Evolutionary conservation across 2,113 vertebrate species (phyloP), one percentile per base, ranked within the genome.

Genomic region (Rhynchomys soricoides): DNA sequence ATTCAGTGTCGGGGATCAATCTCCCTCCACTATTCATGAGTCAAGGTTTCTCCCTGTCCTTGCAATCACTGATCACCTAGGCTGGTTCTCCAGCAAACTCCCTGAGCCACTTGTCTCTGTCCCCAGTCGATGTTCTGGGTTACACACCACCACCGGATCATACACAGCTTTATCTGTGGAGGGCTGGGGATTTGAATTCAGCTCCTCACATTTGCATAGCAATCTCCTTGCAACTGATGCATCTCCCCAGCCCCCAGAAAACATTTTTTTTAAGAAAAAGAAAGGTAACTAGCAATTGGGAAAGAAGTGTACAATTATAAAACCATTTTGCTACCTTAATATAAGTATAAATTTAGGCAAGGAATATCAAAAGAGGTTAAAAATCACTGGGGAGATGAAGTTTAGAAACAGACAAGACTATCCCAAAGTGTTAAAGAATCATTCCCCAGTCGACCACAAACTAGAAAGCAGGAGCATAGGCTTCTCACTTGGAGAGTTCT

Each of bases 281-380:
- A 86, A 89, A 40, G 48, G 11, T 19, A 66, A 45, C 52, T 91
- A 89, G 40, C 43, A 89, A 82, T 45, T 77, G 24, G 12, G 75
- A 45, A 92, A 94, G 82, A 85, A 73, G 94, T 55, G 15, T 17
- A 83, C 52, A 93, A 73, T 78, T 90, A 55, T 48, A 29, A 71
- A 88, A 29, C 55, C 12, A 7, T 73, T 89, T 91, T 79, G 37
- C 37, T 85, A 55, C 21, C 83, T 50, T n/a, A 43, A 40, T 66
- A 5, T 66, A 88, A 88, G 75, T 66, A 94, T 62, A 77, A 78
- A 40, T 79, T 48, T 34, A 71, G 71, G 64, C 31, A 79, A 70
- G 68, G 26, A n/a, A 93, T 31, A 75, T 81, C 45, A 89, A 91
- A 79, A 93, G 77, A 37, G 26, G 31, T n/a, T 70, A 86, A 95